Percentiles rank a stretch among this genome's conserved stretches.
Evolutionary conservation across 2,888 invertebrate species (phyloP).

Genomic region (Callyntrura guangdongensis): DNA sequence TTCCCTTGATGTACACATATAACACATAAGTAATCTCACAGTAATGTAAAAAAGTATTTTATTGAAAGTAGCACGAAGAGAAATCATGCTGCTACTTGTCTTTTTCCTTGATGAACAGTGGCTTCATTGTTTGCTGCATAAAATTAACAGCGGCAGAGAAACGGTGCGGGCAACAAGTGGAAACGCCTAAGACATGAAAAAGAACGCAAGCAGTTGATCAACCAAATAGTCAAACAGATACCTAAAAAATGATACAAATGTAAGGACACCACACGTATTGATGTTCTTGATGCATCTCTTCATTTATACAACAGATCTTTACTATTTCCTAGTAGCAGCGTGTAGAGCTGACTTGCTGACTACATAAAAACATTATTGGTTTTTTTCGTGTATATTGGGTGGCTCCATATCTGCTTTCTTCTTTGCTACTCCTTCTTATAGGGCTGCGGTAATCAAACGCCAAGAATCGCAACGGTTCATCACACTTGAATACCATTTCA

Average conservation of each 20-base stretch:
- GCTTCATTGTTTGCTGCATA: slow-evolving; percentile 45
- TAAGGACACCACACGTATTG: neutral
- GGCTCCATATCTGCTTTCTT: neutral
- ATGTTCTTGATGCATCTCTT: neutral
- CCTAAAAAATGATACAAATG: too few relatives aligned
- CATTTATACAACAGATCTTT: neutral
- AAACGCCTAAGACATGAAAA: slow-evolving; percentile 35
- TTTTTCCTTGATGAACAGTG: slow-evolving; percentile 50
- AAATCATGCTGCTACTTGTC: neutral
- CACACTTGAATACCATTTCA: slow-evolving; percentile 82
- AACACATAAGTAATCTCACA: neutral
- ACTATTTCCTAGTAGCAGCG: neutral
- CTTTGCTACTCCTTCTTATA: neutral
- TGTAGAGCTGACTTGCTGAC: neutral
- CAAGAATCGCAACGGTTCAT: slow-evolving; percentile 82
- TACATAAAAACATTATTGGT: neutral
- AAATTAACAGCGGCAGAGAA: slow-evolving; percentile 6
- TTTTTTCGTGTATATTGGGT: neutral
- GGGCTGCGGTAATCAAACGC: slow-evolving; percentile 78
- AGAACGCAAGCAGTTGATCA: neutral
- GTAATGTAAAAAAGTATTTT: too few relatives aligned
- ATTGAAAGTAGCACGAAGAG: neutral
- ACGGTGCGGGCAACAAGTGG: slow-evolving; percentile 49
- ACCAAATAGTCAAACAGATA: neutral
- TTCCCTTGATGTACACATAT: neutral